phyloP scores from a whole-genome alignment of 2,888 invertebrate species.

The Galerucella calmariensis region DNA sequence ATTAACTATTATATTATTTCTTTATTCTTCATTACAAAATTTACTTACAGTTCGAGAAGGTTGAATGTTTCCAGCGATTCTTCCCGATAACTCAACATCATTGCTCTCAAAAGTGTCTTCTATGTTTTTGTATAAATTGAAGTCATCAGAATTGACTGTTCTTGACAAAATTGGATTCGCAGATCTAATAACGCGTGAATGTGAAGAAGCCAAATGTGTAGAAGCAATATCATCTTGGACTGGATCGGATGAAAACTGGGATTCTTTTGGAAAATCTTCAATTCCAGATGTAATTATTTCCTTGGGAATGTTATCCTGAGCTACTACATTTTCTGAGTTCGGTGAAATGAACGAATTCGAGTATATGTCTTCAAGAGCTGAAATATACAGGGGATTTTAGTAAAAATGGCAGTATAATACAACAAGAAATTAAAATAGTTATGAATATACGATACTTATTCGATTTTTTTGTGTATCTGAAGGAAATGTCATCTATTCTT shows the following conservation, averaged over 20 bases:
- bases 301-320: conserved; percentile 22
- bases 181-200: conserved; percentile 50
- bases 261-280: conserved; percentile 45
- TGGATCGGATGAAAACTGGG: conserved; percentile 27
- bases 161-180: conserved; percentile 68
- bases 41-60: conserved; percentile 68
- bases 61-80: conserved; percentile 64
- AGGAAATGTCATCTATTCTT: too few species aligned
- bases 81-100: conserved; percentile 65
- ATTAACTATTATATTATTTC: neutral
- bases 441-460: too few species aligned
- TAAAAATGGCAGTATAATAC: neutral
- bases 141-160: conserved; percentile 65
- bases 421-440: too few species aligned
- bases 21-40: neutral
- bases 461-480: too few species aligned
- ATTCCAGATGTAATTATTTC: conserved; percentile 54
- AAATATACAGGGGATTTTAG: conserved; percentile 51
- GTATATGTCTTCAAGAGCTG: conserved; percentile 69
- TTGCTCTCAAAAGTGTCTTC: conserved; percentile 67
- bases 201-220: conserved; percentile 8
- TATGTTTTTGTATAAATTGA: conserved; percentile 69
- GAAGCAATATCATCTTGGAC: neutral
- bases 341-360: conserved; percentile 78
- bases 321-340: conserved; percentile 67